A percentile compares a stretch with the other conserved stretches of the same genome.
phyloP scores from a whole-genome alignment of 2,797 vertebrate species.

The Anisognathus igniventris region DNA sequence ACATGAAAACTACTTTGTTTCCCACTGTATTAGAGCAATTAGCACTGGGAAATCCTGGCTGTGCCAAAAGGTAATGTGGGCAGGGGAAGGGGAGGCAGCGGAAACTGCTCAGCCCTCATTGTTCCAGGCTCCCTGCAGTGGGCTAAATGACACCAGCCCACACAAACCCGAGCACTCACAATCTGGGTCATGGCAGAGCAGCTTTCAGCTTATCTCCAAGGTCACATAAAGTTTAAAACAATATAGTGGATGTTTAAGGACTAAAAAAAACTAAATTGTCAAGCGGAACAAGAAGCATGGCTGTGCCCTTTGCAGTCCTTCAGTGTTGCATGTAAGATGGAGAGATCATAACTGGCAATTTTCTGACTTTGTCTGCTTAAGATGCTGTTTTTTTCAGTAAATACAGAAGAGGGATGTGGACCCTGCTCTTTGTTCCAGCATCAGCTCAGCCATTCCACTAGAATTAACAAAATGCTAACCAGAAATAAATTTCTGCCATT shows the following conservation, averaged over 20 bases:
- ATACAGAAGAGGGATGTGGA: not conserved
- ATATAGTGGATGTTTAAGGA: conserved; percentile 52
- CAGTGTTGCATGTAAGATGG: not conserved
- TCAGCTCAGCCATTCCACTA: not conserved
- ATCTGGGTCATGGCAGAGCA: conserved; percentile 64
- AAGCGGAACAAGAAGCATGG: not conserved
- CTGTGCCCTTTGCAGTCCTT: conserved; percentile 33
- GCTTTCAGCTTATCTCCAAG: conserved; percentile 67
- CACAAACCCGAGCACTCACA: conserved; percentile 56
- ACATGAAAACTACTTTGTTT: conserved; percentile 55
- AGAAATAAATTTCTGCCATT: not conserved
- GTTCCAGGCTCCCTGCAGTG: conserved; percentile 59
- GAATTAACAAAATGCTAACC: not conserved
- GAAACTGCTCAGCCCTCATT: conserved; percentile 62
- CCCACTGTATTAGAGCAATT: conserved; percentile 64
- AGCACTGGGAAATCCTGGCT: conserved; percentile 68
- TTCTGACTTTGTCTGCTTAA: conserved; percentile 4
- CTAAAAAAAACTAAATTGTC: conserved; percentile 34
- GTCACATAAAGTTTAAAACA: conserved; percentile 74
- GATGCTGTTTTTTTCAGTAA: not conserved
- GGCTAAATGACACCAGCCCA: conserved; percentile 70
- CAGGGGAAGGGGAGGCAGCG: conserved; percentile 49
- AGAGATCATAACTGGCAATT: not conserved
- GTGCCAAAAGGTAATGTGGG: conserved; percentile 72
- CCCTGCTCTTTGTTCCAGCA: not conserved